Evolutionary conservation across 2,888 invertebrate genomes (phyloP), one percentile per base, ranked within the genome.

Genomic region (Quadriops clusia): DNA sequence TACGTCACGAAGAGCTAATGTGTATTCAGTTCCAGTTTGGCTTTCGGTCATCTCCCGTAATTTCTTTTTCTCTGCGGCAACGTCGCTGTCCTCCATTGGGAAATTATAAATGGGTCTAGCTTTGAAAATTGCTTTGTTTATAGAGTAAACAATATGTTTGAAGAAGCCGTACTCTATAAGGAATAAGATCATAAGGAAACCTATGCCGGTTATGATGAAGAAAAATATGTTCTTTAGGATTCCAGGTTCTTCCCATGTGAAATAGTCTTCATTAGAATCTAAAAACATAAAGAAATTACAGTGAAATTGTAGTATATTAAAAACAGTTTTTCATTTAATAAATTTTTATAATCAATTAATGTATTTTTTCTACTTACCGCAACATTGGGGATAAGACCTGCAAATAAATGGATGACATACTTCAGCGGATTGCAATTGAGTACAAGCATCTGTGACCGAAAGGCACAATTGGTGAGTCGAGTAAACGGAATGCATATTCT

Each of bases 191-290:
- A 53, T 8, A 56, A 83, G 77, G 34, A 75, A 66, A 0, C 74
- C 27, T 0, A 70, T 28, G 3, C 75, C 71, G 3, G 72, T 66
- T 0, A 58, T 17, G 2, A 68, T 32, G 47, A 81, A 67, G 45
- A 72, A 73, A 0, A 72, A 32, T 3, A 83, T 42, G 56, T 82
- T 78, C 2, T 76, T 64, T 10, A 79, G 65, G 17, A 86, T 69
- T 1, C 86, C 87, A 0, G 77, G 77, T 14, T 63, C 56, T 12
- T 70, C 61, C 77, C 80, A 81, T 0, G 66, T 63, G 42, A 78
- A 75, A 50, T 70, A 75, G 30, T 51, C 34, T 21, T 40, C 44
- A 16, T 47, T 42, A 4, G 41, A 30, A 18, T 36, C 55, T 44
- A 36, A 36, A 44, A 42, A 32, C 10, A 16, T 23, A 23, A 28